These are phyloP conservation scores for Drosophila dives DNA, from an alignment of 2,888 invertebrate genomes.

Conservation along the genomic window DNA sequence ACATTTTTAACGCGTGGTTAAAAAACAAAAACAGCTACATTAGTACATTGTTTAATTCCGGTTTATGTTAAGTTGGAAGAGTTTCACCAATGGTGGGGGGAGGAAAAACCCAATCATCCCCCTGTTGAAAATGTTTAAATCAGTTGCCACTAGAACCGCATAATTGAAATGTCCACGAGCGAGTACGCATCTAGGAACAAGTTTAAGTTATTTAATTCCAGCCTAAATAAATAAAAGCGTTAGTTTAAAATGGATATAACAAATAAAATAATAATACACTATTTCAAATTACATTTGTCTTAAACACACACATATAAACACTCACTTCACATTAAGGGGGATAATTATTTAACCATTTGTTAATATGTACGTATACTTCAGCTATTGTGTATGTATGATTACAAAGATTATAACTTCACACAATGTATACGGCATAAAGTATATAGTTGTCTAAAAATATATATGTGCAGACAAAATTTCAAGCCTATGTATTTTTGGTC, in stretches of 20 bases:
- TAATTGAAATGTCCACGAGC: slow-evolving; percentile 49
- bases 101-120: background rate
- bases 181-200: slow-evolving; percentile 65
- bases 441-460: slow-evolving; percentile 7
- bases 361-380: slow-evolving; percentile 1
- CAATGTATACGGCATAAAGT: slow-evolving; percentile 4
- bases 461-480: slow-evolving; percentile 1
- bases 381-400: slow-evolving; percentile 7
- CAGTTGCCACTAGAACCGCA: slow-evolving; percentile 74
- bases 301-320: background rate
- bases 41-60: slow-evolving; percentile 56
- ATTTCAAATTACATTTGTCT: slow-evolving; percentile 55
- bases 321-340: background rate
- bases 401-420: background rate
- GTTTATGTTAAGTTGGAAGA: slow-evolving; percentile 64
- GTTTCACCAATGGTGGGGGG: slow-evolving; percentile 8
- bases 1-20: slow-evolving; percentile 73
- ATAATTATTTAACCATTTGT: background rate
- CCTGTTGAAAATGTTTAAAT: slow-evolving; percentile 19
- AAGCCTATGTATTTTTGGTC: background rate
- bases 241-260: slow-evolving; percentile 77
- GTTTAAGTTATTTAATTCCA: slow-evolving; percentile 80
- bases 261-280: slow-evolving; percentile 79
- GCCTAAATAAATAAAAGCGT: slow-evolving; percentile 79
- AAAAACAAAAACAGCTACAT: slow-evolving; percentile 38